phyloP scores from a whole-genome alignment of 2,888 invertebrate species.

The Ptychoptera contaminata region DNA sequence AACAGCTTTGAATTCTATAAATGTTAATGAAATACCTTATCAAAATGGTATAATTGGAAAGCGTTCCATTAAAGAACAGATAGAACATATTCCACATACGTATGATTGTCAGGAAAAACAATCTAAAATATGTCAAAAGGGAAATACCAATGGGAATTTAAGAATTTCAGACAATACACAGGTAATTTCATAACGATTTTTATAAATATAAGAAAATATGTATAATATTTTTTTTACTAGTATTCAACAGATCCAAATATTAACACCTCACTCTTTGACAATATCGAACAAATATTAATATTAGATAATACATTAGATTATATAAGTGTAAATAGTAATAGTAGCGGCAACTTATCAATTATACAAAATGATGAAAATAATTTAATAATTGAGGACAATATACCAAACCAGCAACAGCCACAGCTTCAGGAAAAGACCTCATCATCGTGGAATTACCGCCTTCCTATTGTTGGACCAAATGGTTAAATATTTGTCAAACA shows the following conservation, averaged over 20 bases:
- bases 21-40: not conserved
- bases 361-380: constrained; percentile 4
- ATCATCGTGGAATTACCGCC: constrained; percentile 18
- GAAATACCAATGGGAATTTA: constrained; percentile 8
- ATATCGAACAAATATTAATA: constrained; percentile 11
- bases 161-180: constrained; percentile 8
- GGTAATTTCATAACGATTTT: constrained; percentile 9
- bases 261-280: constrained; percentile 11
- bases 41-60: not conserved
- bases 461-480: constrained; percentile 29
- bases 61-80: constrained; percentile 12
- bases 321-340: not conserved
- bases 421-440: constrained; percentile 16
- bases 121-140: not conserved
- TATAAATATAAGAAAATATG: not conserved
- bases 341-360: not conserved
- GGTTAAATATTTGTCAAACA: constrained; percentile 17
- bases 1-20: too few species aligned
- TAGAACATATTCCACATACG: constrained; percentile 10
- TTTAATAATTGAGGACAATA: constrained; percentile 9
- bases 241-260: constrained; percentile 9
- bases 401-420: constrained; percentile 11
- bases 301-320: constrained; percentile 12
- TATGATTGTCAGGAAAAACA: constrained; percentile 7
- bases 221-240: constrained; percentile 6